Evolutionary conservation across 2,888 invertebrate genomes (phyloP).

Genomic region (Zygaena filipendulae): DNA sequence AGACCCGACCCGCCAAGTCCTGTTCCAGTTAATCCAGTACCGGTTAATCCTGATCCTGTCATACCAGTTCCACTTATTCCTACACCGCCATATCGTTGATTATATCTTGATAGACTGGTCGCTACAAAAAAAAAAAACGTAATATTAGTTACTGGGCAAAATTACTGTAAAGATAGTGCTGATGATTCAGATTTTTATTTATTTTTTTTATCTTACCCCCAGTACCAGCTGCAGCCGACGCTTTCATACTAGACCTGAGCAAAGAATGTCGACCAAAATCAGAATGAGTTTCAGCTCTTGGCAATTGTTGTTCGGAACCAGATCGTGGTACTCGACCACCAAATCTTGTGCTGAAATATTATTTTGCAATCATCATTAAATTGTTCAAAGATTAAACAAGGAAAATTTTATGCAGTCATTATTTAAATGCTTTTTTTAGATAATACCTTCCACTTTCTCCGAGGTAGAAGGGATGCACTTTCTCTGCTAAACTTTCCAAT

Average conservation of each 20-base stretch:
- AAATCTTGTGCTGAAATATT: slow-evolving; percentile 39
- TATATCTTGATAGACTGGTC: slow-evolving; percentile 71
- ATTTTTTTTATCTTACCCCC: too few species aligned
- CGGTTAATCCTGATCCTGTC: slow-evolving; percentile 31
- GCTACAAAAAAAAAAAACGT: slow-evolving; percentile 34
- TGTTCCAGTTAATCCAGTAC: slow-evolving; percentile 32
- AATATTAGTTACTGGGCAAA: not conserved
- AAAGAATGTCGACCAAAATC: slow-evolving; percentile 88
- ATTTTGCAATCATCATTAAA: slow-evolving; percentile 31
- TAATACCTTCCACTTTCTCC: slow-evolving; percentile 44
- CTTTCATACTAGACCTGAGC: slow-evolving; percentile 83
- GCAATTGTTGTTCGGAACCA: slow-evolving; percentile 91
- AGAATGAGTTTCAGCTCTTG: slow-evolving; percentile 83
- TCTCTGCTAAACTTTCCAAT: slow-evolving; percentile 90
- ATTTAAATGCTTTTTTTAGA: too few species aligned
- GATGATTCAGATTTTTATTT: too few species aligned
- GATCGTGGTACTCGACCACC: slow-evolving; percentile 80
- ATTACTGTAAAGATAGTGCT: too few species aligned
- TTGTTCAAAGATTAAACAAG: not conserved
- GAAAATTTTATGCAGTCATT: too few species aligned
- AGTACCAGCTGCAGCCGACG: slow-evolving; percentile 55
- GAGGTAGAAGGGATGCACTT: slow-evolving; percentile 88
- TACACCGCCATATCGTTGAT: slow-evolving; percentile 70
- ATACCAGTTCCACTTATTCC: slow-evolving; percentile 37
- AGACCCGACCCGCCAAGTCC: slow-evolving; percentile 30